Evolutionary conservation across 2,113 vertebrate genomes (phyloP), one percentile per base, ranked within the genome.

Genomic region (Hemichromis elongatus): DNA sequence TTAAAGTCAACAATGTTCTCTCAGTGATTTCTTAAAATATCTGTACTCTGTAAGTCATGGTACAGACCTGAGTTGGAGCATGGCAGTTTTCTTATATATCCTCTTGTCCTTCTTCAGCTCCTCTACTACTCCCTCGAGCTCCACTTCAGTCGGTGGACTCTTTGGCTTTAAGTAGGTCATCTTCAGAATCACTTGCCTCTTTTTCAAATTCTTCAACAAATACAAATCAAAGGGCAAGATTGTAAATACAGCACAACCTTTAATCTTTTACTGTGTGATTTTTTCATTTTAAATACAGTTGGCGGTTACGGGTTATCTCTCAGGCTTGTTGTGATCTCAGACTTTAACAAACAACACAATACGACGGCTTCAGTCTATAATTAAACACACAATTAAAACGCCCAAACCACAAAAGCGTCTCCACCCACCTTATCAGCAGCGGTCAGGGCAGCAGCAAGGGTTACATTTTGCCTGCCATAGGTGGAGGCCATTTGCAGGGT

Each of bases 91-190:
- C 89, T 95, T 96, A 83, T 96, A 97, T 53, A 96, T 88, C 61
- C 85, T 91, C 83, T 89, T 94, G 87, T 97, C 95, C 40, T 81
- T 96, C 70, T 84, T 96, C 81, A 97, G 91, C 86, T 97, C 97
- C 91, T 98, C 96, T 88, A 98, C 86, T 7, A 90, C 77, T 2
- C 95, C 97, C 50, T 97, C 96, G 53, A 98, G 68, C 81, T 96
- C 94, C 88, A 98, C 81, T 80, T 95, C 86, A 3, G 85, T 52
- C 28, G 95, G 88, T 3, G 42, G 86, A 75, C 87, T 94, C 85
- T 85, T 92, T 2, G 86, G 85, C 78, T 95, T 89, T 0, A 84
- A 92, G 89, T 96, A 90, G 13, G 86, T 85, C 88, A 96, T 80
- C 47, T 78, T 95, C 85, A 97, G 50, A 4, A 63, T 92, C 40